A percentile compares a stretch with the other conserved stretches of the same genome.
phyloP scores from a whole-genome alignment of 2,113 vertebrate genomes.

The Sitta europaea region DNA sequence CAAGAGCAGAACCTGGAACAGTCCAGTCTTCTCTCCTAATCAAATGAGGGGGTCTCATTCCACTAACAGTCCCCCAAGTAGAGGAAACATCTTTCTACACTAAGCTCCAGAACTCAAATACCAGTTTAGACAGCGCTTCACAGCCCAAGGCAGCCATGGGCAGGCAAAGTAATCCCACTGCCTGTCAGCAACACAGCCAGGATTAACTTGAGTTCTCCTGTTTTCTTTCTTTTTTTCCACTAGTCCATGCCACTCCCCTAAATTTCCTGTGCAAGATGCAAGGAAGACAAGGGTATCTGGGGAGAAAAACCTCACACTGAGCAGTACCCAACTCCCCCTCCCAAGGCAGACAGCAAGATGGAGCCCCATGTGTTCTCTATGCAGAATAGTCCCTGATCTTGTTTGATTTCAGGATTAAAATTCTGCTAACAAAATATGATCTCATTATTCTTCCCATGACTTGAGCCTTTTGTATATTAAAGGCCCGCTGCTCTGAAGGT shows the following conservation, averaged over 20 bases:
- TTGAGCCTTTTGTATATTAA: constrained; percentile 32
- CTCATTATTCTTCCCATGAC: constrained; percentile 30
- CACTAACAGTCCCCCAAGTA: not conserved
- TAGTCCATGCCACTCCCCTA: not conserved
- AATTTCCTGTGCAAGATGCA: not conserved
- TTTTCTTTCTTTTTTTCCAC: not conserved
- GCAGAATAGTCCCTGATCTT: not conserved
- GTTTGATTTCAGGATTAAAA: constrained; percentile 37
- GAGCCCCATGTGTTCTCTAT: not conserved
- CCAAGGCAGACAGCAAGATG: not conserved
- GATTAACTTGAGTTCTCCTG: not conserved
- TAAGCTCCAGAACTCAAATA: not conserved
- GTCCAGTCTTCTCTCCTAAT: not conserved
- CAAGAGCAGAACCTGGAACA: not conserved
- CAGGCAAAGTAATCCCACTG: not conserved
- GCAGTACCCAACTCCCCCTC: not conserved
- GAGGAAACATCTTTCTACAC: not conserved
- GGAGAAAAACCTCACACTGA: not conserved
- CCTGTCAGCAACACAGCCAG: not conserved
- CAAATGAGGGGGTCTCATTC: not conserved
- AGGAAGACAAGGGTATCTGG: not conserved
- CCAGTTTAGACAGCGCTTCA: not conserved
- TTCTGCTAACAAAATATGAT: constrained; percentile 11
- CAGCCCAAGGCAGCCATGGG: not conserved
- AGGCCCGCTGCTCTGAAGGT: not conserved